phyloP scores from a whole-genome alignment of 2,113 vertebrate species.

The Coptodon rendalli region DNA sequence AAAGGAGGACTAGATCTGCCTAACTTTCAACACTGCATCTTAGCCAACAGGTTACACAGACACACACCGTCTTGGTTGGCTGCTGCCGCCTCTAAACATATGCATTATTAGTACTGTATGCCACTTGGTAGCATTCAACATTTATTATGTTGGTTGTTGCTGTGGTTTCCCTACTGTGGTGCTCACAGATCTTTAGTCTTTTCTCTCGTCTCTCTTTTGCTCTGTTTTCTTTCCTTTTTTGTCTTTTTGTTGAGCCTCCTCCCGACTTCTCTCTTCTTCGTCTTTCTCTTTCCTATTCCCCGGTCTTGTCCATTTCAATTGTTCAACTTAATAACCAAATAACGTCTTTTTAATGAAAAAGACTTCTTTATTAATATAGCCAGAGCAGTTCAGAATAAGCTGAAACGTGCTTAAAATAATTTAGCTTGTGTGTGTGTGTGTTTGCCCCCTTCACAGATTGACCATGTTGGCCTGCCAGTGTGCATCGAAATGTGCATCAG shows the following conservation, averaged over 20 bases:
- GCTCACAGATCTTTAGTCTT: not conserved
- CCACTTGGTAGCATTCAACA: not conserved
- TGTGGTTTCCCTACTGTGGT: not conserved
- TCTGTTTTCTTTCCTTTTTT: not conserved
- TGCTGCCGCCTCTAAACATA: not conserved
- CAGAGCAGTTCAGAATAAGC: not conserved
- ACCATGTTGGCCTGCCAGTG: constrained; percentile 81
- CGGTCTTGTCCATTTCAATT: not conserved
- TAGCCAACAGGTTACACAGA: not conserved
- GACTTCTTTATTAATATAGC: not conserved
- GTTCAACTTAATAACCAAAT: not conserved
- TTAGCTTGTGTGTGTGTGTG: not conserved
- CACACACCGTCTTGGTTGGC: not conserved
- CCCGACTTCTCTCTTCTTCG: not conserved
- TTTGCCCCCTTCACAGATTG: constrained; percentile 71
- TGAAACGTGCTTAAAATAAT: not conserved
- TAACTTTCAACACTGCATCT: not conserved
- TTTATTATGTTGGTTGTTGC: not conserved
- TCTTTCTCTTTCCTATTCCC: not conserved
- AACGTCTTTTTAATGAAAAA: not conserved
- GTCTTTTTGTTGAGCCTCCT: not conserved
- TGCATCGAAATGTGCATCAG: constrained; percentile 93
- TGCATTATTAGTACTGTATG: not conserved
- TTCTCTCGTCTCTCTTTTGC: not conserved
- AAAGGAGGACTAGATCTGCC: not conserved